Conservation (phyloP, 2,113 vertebrate species). For the Myanophis thanlyinensis region DNA sequence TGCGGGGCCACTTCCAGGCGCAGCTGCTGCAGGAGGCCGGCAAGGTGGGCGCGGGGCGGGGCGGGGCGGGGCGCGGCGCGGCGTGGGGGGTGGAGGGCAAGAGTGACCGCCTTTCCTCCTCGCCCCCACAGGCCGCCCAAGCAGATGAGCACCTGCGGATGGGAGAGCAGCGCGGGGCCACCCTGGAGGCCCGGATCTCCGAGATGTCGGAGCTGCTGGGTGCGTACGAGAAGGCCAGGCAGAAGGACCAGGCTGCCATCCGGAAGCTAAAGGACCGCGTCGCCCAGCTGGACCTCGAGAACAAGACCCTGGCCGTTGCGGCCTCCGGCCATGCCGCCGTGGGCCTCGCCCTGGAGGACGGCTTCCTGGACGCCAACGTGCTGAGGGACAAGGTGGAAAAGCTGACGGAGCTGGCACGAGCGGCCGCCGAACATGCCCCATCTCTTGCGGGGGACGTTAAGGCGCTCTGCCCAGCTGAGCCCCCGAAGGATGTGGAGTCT, state of each 20-base stretch:
- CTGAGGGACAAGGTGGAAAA: conserved; percentile 86
- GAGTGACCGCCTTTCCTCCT: not conserved
- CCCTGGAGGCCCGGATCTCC: conserved; percentile 83
- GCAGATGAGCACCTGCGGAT: conserved; percentile 79
- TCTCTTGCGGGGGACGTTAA: not conserved
- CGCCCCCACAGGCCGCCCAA: conserved; percentile 70
- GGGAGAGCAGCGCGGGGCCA: conserved; percentile 83
- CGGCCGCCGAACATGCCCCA: conserved; percentile 70
- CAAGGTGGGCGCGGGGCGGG: conserved; percentile 76
- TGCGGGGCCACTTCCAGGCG: conserved; percentile 80
- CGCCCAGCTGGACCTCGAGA: conserved; percentile 88
- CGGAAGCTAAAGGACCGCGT: conserved; percentile 86
- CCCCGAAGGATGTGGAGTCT: conserved; percentile 53
- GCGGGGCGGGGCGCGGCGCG: no score
- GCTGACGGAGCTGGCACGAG: conserved; percentile 78
- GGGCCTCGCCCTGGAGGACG: conserved; percentile 72
- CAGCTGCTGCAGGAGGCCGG: conserved; percentile 83
- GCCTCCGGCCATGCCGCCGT: conserved; percentile 68
- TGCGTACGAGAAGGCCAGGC: conserved; percentile 81
- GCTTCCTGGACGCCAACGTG: conserved; percentile 72
- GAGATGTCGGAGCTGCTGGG: conserved; percentile 88
- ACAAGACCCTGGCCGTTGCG: conserved; percentile 84
- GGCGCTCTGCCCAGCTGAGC: not conserved
- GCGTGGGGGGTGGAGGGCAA: no score
- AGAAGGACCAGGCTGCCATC: conserved; percentile 81